Base-by-base conservation (phyloP, 2,113 vertebrate species). In the Corythornis cristatus region DNA sequence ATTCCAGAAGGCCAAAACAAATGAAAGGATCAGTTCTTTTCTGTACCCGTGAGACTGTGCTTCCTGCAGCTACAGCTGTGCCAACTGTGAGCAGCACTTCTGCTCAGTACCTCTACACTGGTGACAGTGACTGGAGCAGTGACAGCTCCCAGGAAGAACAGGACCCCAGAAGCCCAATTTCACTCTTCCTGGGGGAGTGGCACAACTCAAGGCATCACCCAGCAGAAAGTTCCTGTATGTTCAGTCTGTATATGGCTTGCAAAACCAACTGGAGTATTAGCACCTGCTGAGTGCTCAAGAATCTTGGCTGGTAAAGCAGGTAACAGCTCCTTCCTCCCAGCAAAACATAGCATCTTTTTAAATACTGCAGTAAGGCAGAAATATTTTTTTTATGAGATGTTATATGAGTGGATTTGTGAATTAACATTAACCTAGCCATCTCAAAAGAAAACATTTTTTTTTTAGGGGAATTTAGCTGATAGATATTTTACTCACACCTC, bases 51-150 rank as follows among this genome's bases (percentile, higher is more conserved):
- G 53, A 83, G 60, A 4, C 18, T n/a, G 51, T 2, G 11, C 31
- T 86, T 33, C 51, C 51, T 82, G 76, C 28, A 45, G 61, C 57
- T 51, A 9, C 9, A 60, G 29, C 3, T 50, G 11, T 1, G 3
- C n/a, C 66, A 81, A 21, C 58, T 5, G 31, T 15, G 37, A 73
- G 29, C 16, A 67, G 20, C 15, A 17, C 43, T 58, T 43, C 66
- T 68, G 43, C 43, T 58, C 0, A 0, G 5, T 40, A 31, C 14
- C 4, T 12, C 4, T 11, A 22, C 71, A 45, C 9, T 6, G 11
- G 56, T 37, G 37, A 37, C 37, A 37, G 37, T 37, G 37, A 37
- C 37, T 11, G 37, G 37, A 37, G 37, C 40, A 42, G 33, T 15
- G 2, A 26, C 67, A 66, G 37, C 50, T n/a, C 33, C 56, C 21